Evolutionary conservation across 1,140 invertebrate species (phyloP), one percentile per base, ranked within the genome.

Genomic region (Acyrthosiphon pisum): DNA sequence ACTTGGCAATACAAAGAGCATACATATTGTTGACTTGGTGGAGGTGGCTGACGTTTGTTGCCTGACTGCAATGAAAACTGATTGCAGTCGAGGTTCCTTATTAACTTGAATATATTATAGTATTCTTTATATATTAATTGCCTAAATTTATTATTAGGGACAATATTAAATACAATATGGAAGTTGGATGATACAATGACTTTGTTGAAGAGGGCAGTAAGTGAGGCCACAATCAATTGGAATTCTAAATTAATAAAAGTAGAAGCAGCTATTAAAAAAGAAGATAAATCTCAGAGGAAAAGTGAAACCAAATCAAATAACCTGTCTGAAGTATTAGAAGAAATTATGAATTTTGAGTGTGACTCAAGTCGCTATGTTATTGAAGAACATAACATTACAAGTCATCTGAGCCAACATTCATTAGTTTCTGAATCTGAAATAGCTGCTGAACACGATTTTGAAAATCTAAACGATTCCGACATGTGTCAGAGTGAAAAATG

Each of bases 221-320:
- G 96, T 0, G 97, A 97, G 94, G 95, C 96, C 3, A 96, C 97
- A 1, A 95, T 95, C 6, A 95, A 95, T 22, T 98, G 97, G 97
- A 97, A 97, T 94, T 93, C 94, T n/a, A 96, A 96, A 93, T 95
- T 97, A 23, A 26, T 93, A 23, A 94, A 94, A 94, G 83, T 93
- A 37, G 93, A 93, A 68, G 23, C 92, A 22, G 60, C 94, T 3
- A 96, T 97, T 94, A 97, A 96, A 93, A 97, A 97, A 94, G 96
- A 96, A 84, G 97, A 97, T 8, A 97, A 97, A 94, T 96, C 96
- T 23, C 81, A 93, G 22, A 91, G 60, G 68, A 53, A 76, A n/a
- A 90, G 46, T 60, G 56, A 90, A 46, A 44, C 41, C n/a, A 68
- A 93, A 88, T 56, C 93, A 41, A 50, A 93, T 83, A 93, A 89